Evolutionary conservation across 2,888 invertebrate genomes (phyloP), one percentile per base, ranked within the genome.

Genomic region (Hydraecia micacea): DNA sequence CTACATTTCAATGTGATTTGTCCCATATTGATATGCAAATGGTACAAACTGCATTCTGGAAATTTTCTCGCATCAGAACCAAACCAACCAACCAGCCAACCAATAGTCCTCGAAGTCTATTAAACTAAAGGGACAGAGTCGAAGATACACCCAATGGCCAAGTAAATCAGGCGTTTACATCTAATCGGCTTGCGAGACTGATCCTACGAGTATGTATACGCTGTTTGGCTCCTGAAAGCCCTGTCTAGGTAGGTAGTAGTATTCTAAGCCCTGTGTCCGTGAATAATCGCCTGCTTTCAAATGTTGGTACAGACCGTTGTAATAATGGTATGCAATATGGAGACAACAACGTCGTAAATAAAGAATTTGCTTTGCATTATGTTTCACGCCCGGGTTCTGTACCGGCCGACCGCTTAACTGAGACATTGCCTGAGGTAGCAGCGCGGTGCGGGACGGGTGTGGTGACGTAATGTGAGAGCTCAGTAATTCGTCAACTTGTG

Each of bases 141-240:
- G 25, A 66, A 66, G 25, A 72, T 32, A 52, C 32, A 32, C 52
- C 21, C 32, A 72, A 72, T 25, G 15, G 9, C 18, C 32, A 1
- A 25, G 32, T 32, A 36, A 69, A 73, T 39, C 49, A 69, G 2
- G 13, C 49, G 70, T 36, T 39, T 21, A 28, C 1, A 32, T 52
- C 49, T 68, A 39, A 68, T 68, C 69, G 36, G 49, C 49, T 73
- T 73, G 11, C 5, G 18, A 67, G 36, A n/a, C 21, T 49, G 32
- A 49, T 72, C 11, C 25, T 49, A n/a, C n/a, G n/a, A n/a, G n/a
- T n/a, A 49, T 49, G 28, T 25, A 32, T 25, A 18, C 32, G 32
- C 3, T 65, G 9, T 65, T 72, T 25, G 42, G 65, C 63, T 36
- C 66, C 32, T 49, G 32, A 73, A 66, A 49, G n/a, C 25, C 32